phyloP scores from a whole-genome alignment of 1,140 invertebrate genomes.

The Harlomillsia oculata region DNA sequence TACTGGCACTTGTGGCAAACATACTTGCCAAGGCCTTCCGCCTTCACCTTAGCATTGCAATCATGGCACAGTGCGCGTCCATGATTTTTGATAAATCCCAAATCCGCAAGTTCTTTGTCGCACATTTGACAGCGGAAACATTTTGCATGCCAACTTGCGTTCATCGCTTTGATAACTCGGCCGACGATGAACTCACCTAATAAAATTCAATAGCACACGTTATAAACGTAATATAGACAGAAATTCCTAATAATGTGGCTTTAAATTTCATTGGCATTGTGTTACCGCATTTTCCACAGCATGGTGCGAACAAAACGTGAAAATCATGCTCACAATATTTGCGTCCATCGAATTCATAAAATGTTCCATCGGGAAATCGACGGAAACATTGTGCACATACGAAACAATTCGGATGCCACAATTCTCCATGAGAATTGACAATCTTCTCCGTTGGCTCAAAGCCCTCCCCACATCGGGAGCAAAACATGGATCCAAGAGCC shows the following conservation, averaged over 20 bases:
- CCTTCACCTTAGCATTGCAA: conserved; percentile 92
- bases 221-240: conserved; percentile 9
- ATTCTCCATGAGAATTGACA: conserved; percentile 94
- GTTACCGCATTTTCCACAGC: conserved; percentile 91
- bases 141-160: conserved; percentile 93
- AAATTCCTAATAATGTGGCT: conserved; percentile 2
- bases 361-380: conserved; percentile 93
- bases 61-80: conserved; percentile 88
- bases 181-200: conserved; percentile 90
- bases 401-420: conserved; percentile 98
- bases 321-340: conserved; percentile 99
- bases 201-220: conserved; percentile 13
- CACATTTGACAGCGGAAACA: conserved; percentile 97
- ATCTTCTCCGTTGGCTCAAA: conserved; percentile 95
- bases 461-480: conserved; percentile 84
- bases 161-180: conserved; percentile 98
- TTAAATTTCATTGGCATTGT: background rate
- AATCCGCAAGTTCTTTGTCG: conserved; percentile 79
- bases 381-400: conserved; percentile 99
- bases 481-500: conserved; percentile 81
- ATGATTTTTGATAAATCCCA: conserved; percentile 92
- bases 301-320: conserved; percentile 95
- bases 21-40: conserved; percentile 88
- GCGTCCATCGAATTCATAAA: conserved; percentile 97
- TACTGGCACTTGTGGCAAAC: conserved; percentile 99